A percentile compares a stretch with the other conserved stretches of the same genome.
phyloP scores from a whole-genome alignment of 2,888 invertebrate species.

The Ophonus ardosiacus region DNA sequence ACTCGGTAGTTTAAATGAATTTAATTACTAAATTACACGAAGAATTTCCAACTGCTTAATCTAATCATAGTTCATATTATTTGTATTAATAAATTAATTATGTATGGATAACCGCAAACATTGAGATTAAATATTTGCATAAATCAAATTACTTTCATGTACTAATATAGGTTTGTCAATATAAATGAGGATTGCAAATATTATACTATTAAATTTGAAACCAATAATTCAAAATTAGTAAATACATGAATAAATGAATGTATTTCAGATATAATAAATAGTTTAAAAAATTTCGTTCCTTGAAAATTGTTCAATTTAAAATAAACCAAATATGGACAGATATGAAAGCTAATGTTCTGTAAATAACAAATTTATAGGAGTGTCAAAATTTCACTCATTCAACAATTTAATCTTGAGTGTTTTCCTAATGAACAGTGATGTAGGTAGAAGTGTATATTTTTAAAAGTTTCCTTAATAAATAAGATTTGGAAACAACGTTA shows the following conservation, averaged over 20 bases:
- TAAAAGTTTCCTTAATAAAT: background rate
- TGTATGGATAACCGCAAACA: too few species aligned
- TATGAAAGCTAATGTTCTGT: background rate
- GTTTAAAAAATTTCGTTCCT: too few species aligned
- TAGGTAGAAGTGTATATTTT: background rate
- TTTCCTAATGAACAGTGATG: background rate
- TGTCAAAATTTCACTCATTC: background rate
- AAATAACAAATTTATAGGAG: background rate
- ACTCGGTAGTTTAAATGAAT: background rate
- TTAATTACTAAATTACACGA: background rate
- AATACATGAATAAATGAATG: too few species aligned
- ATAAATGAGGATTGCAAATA: too few species aligned
- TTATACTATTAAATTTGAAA: too few species aligned
- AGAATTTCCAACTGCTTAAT: background rate
- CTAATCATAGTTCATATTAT: background rate
- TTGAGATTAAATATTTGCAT: background rate
- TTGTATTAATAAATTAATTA: background rate
- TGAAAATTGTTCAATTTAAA: too few species aligned
- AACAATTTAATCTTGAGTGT: background rate
- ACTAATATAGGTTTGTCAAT: too few species aligned
- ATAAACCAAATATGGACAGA: too few species aligned
- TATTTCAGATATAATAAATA: too few species aligned
- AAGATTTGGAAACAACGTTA: background rate
- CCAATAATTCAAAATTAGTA: too few species aligned
- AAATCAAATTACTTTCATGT: too few species aligned